Conservation (phyloP, 1,140 invertebrate genomes). For the Sipha flava region DNA sequence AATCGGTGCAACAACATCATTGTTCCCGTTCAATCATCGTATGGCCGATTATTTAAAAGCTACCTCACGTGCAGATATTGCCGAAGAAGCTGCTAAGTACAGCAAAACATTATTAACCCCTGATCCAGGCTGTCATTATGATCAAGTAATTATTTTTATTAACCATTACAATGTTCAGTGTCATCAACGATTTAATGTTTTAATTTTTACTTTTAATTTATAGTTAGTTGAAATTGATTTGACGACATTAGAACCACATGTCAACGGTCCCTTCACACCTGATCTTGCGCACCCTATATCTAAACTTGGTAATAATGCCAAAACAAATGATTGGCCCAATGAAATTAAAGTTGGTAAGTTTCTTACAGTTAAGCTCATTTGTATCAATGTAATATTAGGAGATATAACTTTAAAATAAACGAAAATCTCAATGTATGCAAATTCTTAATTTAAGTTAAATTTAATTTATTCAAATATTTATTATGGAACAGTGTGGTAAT, state of each 20-base stretch:
- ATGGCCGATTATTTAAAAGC: constrained; percentile 91
- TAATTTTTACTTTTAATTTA: too few species aligned
- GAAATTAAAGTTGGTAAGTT: constrained; percentile 83
- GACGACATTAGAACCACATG: constrained; percentile 84
- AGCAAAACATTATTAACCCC: constrained; percentile 66
- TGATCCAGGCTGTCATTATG: constrained; percentile 79
- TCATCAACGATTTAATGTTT: too few species aligned
- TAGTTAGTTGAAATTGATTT: constrained; percentile 63
- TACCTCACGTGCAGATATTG: constrained; percentile 74
- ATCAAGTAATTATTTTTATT: constrained; percentile 54
- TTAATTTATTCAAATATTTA: too few species aligned
- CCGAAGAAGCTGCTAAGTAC: constrained; percentile 68
- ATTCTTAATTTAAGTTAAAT: too few species aligned
- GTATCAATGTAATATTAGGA: too few species aligned
- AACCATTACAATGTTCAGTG: too few species aligned
- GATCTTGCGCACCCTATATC: constrained; percentile 95
- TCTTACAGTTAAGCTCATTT: background rate
- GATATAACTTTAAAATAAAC: too few species aligned
- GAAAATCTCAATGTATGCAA: too few species aligned
- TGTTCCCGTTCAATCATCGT: constrained; percentile 93
- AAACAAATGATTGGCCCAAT: constrained; percentile 88
- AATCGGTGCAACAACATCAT: constrained; percentile 96
- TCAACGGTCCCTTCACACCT: constrained; percentile 98
- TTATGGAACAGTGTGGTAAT: too few species aligned
- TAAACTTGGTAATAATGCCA: constrained; percentile 69